Evolutionary conservation across 2,888 invertebrate genomes (phyloP).

Genomic region (Oscheius sp.): DNA sequence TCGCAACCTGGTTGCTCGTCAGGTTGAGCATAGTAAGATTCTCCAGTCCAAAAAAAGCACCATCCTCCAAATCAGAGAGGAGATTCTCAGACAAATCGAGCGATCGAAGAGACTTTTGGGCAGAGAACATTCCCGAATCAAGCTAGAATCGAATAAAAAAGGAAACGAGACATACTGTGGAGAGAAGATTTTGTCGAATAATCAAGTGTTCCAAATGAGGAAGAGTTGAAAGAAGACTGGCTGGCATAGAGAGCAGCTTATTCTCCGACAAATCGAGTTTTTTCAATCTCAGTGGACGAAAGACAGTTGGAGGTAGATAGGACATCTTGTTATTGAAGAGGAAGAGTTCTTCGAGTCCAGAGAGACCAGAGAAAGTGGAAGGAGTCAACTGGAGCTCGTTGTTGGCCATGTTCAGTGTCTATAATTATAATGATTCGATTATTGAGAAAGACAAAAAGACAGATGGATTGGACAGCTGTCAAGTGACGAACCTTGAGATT

Average conservation of each 20-base stretch:
- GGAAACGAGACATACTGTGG: constrained; percentile 37
- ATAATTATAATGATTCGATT: constrained; percentile 32
- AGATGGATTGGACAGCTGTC: no score
- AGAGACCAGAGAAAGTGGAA: constrained; percentile 43
- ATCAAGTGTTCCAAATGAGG: constrained; percentile 33
- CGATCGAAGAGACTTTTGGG: constrained; percentile 37
- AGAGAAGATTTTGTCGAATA: constrained; percentile 40
- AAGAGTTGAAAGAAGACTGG: constrained; percentile 37
- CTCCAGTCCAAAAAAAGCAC: constrained; percentile 45
- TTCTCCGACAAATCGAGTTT: constrained; percentile 43
- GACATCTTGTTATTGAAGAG: constrained; percentile 42
- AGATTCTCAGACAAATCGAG: constrained; percentile 48
- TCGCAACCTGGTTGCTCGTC: constrained; percentile 42
- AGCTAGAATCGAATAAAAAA: constrained; percentile 35
- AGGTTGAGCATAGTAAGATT: constrained; percentile 40
- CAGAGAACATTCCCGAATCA: constrained; percentile 52
- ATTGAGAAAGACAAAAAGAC: constrained; percentile 7
- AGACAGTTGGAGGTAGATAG: constrained; percentile 49
- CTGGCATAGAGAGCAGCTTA: constrained; percentile 47
- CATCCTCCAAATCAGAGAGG: constrained; percentile 52
- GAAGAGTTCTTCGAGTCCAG: constrained; percentile 34
- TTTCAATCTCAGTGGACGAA: constrained; percentile 35
- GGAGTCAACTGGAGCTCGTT: constrained; percentile 49
- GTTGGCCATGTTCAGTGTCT: constrained; percentile 43
- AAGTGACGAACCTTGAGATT: constrained; percentile 45